Evolutionary conservation across 2,797 vertebrate genomes (phyloP).

Genomic region (Perdix hodgsoniae): DNA sequence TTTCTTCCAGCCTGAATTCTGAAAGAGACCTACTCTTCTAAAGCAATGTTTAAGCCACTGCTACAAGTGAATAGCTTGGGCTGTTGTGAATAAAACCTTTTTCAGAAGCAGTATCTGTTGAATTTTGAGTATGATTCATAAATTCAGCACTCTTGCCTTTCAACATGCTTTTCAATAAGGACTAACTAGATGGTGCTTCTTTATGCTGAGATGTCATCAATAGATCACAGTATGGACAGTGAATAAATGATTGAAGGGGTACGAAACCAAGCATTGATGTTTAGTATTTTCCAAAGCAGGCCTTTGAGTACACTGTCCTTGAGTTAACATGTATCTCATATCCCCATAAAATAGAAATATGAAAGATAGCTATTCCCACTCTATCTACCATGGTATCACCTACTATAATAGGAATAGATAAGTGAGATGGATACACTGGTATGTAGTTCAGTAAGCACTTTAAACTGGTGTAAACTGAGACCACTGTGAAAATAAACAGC

Average conservation of each 20-base stretch:
- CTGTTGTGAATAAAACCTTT: background rate
- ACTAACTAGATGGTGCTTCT: background rate
- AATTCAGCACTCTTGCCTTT: background rate
- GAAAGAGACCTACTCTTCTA: background rate
- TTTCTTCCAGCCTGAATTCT: background rate
- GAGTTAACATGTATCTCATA: background rate
- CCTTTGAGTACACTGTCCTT: background rate
- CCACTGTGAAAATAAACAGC: background rate
- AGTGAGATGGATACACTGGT: background rate
- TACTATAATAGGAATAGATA: background rate
- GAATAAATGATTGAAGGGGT: background rate
- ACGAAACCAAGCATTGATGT: background rate
- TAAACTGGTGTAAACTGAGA: background rate
- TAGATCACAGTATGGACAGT: background rate
- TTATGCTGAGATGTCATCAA: background rate
- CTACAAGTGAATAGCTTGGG: background rate
- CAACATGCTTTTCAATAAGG: background rate
- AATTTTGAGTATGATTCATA: background rate
- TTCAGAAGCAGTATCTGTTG: background rate
- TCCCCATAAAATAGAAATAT: background rate
- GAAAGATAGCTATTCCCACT: background rate
- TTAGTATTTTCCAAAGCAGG: background rate
- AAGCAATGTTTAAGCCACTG: background rate
- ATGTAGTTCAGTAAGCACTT: background rate
- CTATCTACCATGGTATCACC: background rate